These are phyloP conservation scores for Parasteatoda tepidariorum DNA, from an alignment of 1,140 invertebrate species.

Conservation along the genomic window DNA sequence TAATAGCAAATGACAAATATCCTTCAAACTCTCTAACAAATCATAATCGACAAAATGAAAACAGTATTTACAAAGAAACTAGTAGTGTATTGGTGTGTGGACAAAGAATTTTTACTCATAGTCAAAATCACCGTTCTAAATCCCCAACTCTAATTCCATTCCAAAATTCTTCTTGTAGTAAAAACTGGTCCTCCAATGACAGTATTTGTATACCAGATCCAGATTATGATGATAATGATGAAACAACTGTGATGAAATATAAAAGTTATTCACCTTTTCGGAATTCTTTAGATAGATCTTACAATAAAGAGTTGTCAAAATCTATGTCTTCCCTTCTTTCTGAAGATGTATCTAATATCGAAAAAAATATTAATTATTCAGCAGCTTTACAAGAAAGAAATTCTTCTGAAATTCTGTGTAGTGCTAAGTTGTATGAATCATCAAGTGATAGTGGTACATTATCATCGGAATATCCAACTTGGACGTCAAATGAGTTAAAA, in stretches of 20 bases:
- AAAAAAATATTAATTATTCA: conserved; percentile 35
- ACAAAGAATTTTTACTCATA: conserved; percentile 48
- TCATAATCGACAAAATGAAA: conserved; percentile 39
- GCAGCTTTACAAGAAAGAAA: conserved; percentile 13
- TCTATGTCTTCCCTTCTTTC: conserved; percentile 56
- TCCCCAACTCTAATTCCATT: conserved; percentile 14
- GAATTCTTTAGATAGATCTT: conserved; percentile 1
- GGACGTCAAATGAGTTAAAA: conserved; percentile 57
- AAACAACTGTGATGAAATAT: conserved; percentile 18
- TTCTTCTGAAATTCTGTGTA: neutral
- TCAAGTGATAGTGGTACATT: conserved; percentile 57
- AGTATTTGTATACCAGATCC: conserved; percentile 50
- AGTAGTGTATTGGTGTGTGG: conserved; percentile 49
- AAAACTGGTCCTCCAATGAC: conserved; percentile 34
- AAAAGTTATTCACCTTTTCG: conserved; percentile 33
- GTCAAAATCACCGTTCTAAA: conserved; percentile 30
- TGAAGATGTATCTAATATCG: conserved; percentile 40
- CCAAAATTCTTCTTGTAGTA: neutral
- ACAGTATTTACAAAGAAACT: conserved; percentile 42
- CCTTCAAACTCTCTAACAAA: conserved; percentile 33
- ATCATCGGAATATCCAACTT: conserved; percentile 57
- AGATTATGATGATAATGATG: conserved; percentile 56
- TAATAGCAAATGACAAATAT: conserved; percentile 64
- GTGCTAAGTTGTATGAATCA: no score
- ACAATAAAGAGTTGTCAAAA: conserved; percentile 47